Base-by-base conservation (phyloP, 2,888 invertebrate genomes). In the Erebia palarica region DNA sequence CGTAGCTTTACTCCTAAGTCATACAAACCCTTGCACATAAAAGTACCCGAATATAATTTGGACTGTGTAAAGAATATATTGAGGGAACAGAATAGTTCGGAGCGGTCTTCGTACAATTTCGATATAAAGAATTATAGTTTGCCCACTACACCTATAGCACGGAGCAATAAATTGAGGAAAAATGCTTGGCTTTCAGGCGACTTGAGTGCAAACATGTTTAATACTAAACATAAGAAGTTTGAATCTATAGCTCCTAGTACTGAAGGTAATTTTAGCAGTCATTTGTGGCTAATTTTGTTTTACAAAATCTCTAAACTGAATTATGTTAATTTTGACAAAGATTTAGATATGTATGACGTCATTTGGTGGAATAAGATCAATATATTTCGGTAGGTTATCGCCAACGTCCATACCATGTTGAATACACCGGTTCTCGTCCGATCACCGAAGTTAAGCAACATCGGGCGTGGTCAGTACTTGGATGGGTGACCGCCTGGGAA, bases 151-250 rank as follows among this genome's bases (percentile, higher is more conserved):
- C 94, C 94, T 1, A 94, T 94, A 70, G 94, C 94, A 5, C 84
- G 94, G 8, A 94, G 92, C 77, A 94, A 94, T 73, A 94, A 94
- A 76, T 81, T 94, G 75, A 88, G 94, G 75, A 93, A 91, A 75
- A 94, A 94, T 70, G 94, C 94, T 10, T 94, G 94, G 94, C 82
- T 94, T 1, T 92, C 94, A 1, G 94, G 93, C 11, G 92, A 92
- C 61, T 73, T 90, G 51, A 81, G 78, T 58, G 74, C 78, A 0
- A 79, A 77, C 5, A 82, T 82, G 11, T 78, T 76, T 11, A 81
- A 75, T 27, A 55, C 49, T 16, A 75, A 18, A 16, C 42, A 75
- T 4, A 71, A 68, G 44, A 70, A 71, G 57, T 63, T 71, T 55
- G 61, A 64, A 16, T 68, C 67, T 3, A 21, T 55, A 9, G 69